phyloP scores from a whole-genome alignment of 1,140 invertebrate genomes.

The Parapsyche elsis region DNA sequence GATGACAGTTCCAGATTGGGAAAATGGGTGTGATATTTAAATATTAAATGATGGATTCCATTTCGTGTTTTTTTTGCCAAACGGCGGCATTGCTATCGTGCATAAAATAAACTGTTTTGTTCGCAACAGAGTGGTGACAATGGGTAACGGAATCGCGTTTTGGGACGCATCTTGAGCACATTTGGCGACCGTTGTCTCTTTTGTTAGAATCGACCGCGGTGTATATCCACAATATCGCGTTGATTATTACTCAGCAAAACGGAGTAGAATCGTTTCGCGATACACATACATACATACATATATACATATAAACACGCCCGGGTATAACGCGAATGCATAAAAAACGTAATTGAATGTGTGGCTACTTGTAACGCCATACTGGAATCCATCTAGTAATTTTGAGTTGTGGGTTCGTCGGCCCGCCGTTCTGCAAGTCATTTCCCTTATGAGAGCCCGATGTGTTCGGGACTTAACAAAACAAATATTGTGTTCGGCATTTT shows the following conservation, averaged over 20 bases:
- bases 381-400: constrained; percentile 55
- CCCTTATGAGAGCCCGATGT: constrained; percentile 49
- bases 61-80: no score
- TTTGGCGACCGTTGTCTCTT: constrained; percentile 6
- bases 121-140: background rate
- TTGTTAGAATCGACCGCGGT: background rate
- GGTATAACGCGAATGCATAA: constrained; percentile 30
- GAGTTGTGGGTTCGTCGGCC: constrained; percentile 48
- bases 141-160: constrained; percentile 7
- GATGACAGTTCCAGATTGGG: no score
- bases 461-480: constrained; percentile 52
- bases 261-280: constrained; percentile 35
- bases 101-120: constrained; percentile 11
- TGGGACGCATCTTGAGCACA: constrained; percentile 10
- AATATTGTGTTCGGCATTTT: constrained; percentile 47
- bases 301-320: background rate
- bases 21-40: no score
- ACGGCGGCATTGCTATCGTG: background rate
- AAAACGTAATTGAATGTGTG: constrained; percentile 53
- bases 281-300: background rate
- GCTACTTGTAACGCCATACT: constrained; percentile 50
- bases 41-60: no score
- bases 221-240: constrained; percentile 20
- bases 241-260: constrained; percentile 35
- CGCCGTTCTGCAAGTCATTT: constrained; percentile 54